Conservation (phyloP, 2,888 invertebrate species). For the Sminthurinus aureus region DNA sequence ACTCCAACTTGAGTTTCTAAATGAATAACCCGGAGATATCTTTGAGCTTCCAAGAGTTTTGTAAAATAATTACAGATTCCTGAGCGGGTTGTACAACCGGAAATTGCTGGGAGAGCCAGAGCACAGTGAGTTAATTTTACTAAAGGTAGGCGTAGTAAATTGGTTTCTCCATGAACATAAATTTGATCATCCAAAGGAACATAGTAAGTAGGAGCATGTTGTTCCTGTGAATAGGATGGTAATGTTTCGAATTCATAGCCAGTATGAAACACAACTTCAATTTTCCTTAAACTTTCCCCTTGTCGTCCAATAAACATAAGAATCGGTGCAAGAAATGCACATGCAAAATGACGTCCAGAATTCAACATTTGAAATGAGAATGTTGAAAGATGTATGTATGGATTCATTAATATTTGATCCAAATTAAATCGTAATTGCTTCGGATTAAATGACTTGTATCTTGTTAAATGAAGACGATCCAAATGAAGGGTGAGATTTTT, state of each 20-base stretch:
- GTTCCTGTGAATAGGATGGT: not conserved
- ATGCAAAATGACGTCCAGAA: slow-evolving; percentile 36
- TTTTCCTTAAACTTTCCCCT: slow-evolving; percentile 16
- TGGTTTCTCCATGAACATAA: slow-evolving; percentile 39
- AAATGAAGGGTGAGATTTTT: slow-evolving; percentile 19
- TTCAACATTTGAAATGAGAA: slow-evolving; percentile 38
- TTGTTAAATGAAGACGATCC: slow-evolving; percentile 27
- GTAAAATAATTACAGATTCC: slow-evolving; percentile 38
- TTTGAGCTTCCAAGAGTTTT: slow-evolving; percentile 30
- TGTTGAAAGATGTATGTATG: slow-evolving; percentile 15
- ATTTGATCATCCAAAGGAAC: slow-evolving; percentile 35
- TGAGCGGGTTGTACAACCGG: slow-evolving; percentile 34
- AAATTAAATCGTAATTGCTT: slow-evolving; percentile 39
- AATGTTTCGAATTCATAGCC: slow-evolving; percentile 33
- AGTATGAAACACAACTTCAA: slow-evolving; percentile 38
- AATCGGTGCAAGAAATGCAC: slow-evolving; percentile 42
- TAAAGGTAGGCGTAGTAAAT: slow-evolving; percentile 22
- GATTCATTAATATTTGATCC: slow-evolving; percentile 36
- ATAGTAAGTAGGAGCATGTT: slow-evolving; percentile 35
- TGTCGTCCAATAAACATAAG: slow-evolving; percentile 41
- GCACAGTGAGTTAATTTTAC: slow-evolving; percentile 17
- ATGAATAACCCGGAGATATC: slow-evolving; percentile 18
- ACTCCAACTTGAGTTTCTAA: slow-evolving; percentile 37
- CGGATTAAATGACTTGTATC: slow-evolving; percentile 33
- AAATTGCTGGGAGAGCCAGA: slow-evolving; percentile 34